These are phyloP conservation scores for Syrrhaptes paradoxus DNA, from an alignment of 2,113 vertebrate genomes.

Conservation along the genomic window DNA sequence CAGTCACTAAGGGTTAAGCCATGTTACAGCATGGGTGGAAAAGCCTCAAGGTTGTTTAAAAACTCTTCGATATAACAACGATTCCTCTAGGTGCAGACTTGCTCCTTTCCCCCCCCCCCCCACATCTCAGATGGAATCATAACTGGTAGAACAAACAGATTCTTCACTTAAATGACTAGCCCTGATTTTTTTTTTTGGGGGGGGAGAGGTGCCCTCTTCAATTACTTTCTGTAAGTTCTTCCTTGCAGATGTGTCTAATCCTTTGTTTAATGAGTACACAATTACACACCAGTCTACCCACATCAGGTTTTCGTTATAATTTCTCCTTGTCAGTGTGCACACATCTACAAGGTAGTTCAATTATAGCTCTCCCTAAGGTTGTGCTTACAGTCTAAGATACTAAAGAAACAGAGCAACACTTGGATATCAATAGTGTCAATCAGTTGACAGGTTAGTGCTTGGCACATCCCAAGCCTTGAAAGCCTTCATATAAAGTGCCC, in stretches of 20 bases:
- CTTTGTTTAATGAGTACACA: neutral
- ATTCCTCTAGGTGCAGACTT: neutral
- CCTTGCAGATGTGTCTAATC: neutral
- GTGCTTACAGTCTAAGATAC: neutral
- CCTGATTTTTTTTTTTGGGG: neutral
- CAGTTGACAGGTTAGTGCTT: neutral
- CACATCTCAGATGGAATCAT: neutral
- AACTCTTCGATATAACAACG: neutral
- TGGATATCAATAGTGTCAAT: neutral
- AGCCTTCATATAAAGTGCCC: neutral
- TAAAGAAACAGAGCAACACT: neutral
- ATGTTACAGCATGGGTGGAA: neutral
- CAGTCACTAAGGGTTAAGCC: neutral
- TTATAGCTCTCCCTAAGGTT: neutral
- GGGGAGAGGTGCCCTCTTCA: neutral
- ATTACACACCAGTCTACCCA: neutral
- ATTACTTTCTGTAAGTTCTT: neutral
- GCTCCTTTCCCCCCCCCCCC: neutral
- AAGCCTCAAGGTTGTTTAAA: neutral
- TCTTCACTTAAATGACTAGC: neutral
- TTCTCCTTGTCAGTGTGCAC: neutral
- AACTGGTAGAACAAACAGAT: neutral
- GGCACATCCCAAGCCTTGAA: neutral
- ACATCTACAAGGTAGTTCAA: neutral
- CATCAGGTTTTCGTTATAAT: neutral